Evolutionary conservation across 1,140 invertebrate genomes (phyloP).

Genomic region (Cotesia typhae): DNA sequence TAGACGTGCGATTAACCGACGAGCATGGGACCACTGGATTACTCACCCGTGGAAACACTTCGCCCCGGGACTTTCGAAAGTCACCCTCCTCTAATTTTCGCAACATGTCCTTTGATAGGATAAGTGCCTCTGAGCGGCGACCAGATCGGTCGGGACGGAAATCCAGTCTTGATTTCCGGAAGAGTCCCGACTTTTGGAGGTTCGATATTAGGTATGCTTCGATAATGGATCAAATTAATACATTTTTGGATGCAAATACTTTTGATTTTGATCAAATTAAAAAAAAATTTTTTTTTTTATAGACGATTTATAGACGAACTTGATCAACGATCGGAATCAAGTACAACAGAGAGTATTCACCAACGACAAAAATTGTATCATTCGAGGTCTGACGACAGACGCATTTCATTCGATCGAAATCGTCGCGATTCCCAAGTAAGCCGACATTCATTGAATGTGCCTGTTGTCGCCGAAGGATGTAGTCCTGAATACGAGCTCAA

Average conservation of each 20-base stretch:
- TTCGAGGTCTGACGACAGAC: conserved; percentile 60
- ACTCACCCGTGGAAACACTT: conserved; percentile 48
- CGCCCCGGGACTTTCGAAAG: conserved; percentile 58
- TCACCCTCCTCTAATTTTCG: conserved; percentile 58
- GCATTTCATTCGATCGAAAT: conserved; percentile 59
- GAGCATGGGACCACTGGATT: conserved; percentile 48
- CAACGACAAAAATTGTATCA: conserved; percentile 56
- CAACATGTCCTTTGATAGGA: conserved; percentile 63
- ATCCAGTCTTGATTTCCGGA: conserved; percentile 60
- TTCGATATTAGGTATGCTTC: conserved; percentile 49
- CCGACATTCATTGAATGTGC: conserved; percentile 57
- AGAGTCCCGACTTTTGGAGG: conserved; percentile 60
- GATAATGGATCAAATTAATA: too few relatives aligned
- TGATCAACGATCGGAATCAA: conserved; percentile 53
- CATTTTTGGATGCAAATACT: too few relatives aligned
- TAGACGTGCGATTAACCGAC: conserved; percentile 58
- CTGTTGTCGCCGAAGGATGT: conserved; percentile 47
- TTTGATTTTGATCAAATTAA: too few relatives aligned
- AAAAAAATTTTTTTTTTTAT: conserved; percentile 40
- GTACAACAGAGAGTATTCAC: conserved; percentile 54
- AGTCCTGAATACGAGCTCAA: conserved; percentile 55
- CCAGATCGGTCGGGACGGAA: conserved; percentile 58
- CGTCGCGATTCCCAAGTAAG: conserved; percentile 55
- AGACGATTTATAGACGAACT: conserved; percentile 53
- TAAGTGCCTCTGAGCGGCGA: conserved; percentile 54